A percentile compares a stretch with the other conserved stretches of the same genome.
These are phyloP conservation scores for Xiphydria camelus DNA, from an alignment of 2,888 invertebrate species.

Conservation along the genomic window DNA sequence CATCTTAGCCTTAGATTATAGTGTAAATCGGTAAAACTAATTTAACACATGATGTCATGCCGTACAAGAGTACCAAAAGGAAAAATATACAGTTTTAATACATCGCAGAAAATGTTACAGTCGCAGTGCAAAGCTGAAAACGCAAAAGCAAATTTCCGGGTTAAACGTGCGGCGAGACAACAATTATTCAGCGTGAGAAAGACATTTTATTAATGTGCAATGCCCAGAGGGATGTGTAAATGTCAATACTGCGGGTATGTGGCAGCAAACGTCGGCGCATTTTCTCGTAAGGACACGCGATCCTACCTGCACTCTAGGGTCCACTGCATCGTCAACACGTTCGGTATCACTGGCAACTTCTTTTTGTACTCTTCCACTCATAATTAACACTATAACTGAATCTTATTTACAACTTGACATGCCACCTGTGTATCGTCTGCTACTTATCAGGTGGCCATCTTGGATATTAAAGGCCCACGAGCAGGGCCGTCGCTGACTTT, in stretches of 20 bases:
- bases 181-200: too few species aligned
- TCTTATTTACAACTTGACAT: slow-evolving; percentile 47
- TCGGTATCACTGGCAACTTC: slow-evolving; percentile 45
- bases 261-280: slow-evolving; percentile 58
- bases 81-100: too few species aligned
- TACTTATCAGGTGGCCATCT: slow-evolving; percentile 53
- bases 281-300: too few species aligned
- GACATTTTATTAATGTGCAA: too few species aligned
- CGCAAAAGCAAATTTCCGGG: too few species aligned
- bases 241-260: slow-evolving; percentile 35
- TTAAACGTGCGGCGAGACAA: too few species aligned
- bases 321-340: slow-evolving; percentile 67
- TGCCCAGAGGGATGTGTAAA: slow-evolving; percentile 32
- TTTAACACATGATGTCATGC: too few species aligned
- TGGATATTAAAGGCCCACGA: slow-evolving; percentile 33
- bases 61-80: too few species aligned
- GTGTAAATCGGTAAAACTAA: too few species aligned
- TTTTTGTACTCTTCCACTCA: slow-evolving; percentile 30
- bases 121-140: too few species aligned
- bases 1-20: too few species aligned
- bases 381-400: slow-evolving; percentile 37
- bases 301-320: slow-evolving; percentile 80
- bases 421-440: slow-evolving; percentile 55
- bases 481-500: slow-evolving; percentile 27
- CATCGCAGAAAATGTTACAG: too few species aligned